Percentiles rank a stretch among this genome's conserved stretches.
phyloP scores from a whole-genome alignment of 2,113 vertebrate genomes.

The Pelobates fuscus region DNA sequence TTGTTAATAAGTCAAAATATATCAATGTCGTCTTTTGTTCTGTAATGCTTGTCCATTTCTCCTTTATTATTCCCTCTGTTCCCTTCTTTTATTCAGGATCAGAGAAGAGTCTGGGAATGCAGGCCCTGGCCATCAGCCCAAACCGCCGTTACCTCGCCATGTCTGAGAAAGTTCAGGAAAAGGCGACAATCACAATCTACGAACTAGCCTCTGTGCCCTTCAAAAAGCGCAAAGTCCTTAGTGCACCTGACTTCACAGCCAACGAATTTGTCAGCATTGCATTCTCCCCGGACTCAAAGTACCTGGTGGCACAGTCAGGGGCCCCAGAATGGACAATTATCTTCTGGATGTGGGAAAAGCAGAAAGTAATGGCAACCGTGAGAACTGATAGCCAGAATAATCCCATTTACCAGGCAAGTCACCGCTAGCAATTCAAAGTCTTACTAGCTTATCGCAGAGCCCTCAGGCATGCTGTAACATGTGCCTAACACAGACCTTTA shows the following conservation, averaged over 20 bases:
- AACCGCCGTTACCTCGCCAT: slow-evolving; percentile 82
- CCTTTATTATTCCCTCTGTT: too few relatives aligned
- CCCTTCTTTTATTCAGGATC: too few relatives aligned
- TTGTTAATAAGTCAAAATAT: too few relatives aligned
- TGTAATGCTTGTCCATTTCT: too few relatives aligned
- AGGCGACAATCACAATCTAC: slow-evolving; percentile 76
- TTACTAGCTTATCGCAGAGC: too few relatives aligned
- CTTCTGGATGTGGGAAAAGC: slow-evolving; percentile 91
- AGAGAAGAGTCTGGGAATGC: slow-evolving; percentile 59
- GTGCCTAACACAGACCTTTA: too few relatives aligned
- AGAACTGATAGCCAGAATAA: slow-evolving; percentile 62
- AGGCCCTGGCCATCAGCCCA: slow-evolving; percentile 82
- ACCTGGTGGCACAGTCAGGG: slow-evolving; percentile 78
- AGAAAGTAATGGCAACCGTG: slow-evolving; percentile 76
- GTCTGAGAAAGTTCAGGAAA: slow-evolving; percentile 75
- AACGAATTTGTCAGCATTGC: slow-evolving; percentile 76
- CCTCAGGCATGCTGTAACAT: too few relatives aligned
- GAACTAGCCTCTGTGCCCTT: slow-evolving; percentile 78
- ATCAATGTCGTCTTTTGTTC: too few relatives aligned
- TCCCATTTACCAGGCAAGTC: slow-evolving; percentile 78
- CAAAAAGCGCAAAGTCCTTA: slow-evolving; percentile 75
- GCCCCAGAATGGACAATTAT: slow-evolving; percentile 77
- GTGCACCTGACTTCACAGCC: slow-evolving; percentile 62
- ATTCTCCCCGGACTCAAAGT: slow-evolving; percentile 88
- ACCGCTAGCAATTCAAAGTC: too few relatives aligned